phyloP scores from a whole-genome alignment of 2,797 vertebrate species.

The Rhyacichthys aspro region DNA sequence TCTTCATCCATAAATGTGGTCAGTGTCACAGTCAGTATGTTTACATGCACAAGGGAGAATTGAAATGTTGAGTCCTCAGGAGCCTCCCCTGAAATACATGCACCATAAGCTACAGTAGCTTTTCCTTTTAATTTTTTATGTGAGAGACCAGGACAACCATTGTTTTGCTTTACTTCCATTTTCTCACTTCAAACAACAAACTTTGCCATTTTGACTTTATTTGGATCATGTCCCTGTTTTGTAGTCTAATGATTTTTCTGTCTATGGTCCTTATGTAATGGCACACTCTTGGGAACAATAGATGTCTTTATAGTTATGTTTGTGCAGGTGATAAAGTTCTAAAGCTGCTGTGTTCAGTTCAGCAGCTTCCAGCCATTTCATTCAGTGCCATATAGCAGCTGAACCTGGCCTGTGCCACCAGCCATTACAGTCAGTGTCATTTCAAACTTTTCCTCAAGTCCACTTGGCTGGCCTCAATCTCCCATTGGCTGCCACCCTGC shows the following conservation, averaged over 20 bases:
- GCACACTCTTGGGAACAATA: not conserved
- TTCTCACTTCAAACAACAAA: no score
- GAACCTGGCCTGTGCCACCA: conserved; percentile 24
- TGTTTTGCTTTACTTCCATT: no score
- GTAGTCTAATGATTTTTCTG: not conserved
- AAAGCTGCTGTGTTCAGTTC: not conserved
- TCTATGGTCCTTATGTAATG: not conserved
- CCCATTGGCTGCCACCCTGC: conserved; percentile 28
- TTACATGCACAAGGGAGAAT: no score
- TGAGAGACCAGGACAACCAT: no score
- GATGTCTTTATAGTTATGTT: not conserved
- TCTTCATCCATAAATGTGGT: no score
- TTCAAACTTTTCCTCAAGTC: conserved; percentile 46
- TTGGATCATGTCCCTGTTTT: not conserved
- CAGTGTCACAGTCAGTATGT: no score
- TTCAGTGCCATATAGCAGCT: conserved; percentile 25
- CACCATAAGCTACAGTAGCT: no score
- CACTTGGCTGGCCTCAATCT: conserved; percentile 35
- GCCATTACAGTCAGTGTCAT: conserved; percentile 17
- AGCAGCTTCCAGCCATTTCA: not conserved
- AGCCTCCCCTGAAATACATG: no score
- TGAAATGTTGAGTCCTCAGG: no score
- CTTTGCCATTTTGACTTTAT: not conserved
- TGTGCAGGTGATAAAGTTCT: conserved; percentile 31
- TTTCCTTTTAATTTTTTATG: no score